Base-by-base conservation (phyloP, 2,113 vertebrate genomes). In the Pterophyllum scalare region DNA sequence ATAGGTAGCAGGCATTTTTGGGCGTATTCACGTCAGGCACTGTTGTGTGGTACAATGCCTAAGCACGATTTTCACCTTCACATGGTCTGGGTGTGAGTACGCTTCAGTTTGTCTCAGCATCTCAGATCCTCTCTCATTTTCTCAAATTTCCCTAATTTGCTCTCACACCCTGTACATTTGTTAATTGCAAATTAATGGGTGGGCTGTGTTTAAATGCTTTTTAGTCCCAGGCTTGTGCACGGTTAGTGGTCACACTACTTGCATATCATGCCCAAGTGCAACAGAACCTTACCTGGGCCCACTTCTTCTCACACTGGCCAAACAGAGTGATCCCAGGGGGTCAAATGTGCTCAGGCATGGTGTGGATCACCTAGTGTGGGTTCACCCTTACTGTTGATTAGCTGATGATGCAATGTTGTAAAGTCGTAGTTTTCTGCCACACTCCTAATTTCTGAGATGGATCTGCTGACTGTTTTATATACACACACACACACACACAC, bases 341-440 rank as follows among this genome's bases (percentile, higher is more conserved):
- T 72, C 19, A 72, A 52, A 72, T 46, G 28, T 72, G 65, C 26
- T 52, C 17, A 17, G 65, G 10, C 65, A 72, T 46, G 49, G 6
- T 72, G 10, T 72, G 24, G 6, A 31, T 72, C 19, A 26, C 43
- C 26, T 72, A 46, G 43, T 72, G 43, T 52, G 65, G 43, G 38
- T 65, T 40, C 14, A 70, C 64, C 7, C 17, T 52, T 52, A 52
- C 26, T 52, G 24, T 70, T 70, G 43, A 52, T 70, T 70, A 70
- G 24, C 28, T 70, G 43, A 52, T 72, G 65, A 52, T 72, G 24
- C 28, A 70, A 70, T 52, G 17, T 52, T 70, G 65, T 24, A 72
- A 72, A 72, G 24, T 72, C 43, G 43, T 5, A 72, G 65, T 52
- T 72, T 72, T 72, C 65, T 72, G 65, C 43, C 43, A 72, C 65